Evolutionary conservation across 37 sponge, comb jelly and placozoan species (phyloP), one percentile per base, ranked within the genome.

Genomic region (Halichondria panicea): DNA sequence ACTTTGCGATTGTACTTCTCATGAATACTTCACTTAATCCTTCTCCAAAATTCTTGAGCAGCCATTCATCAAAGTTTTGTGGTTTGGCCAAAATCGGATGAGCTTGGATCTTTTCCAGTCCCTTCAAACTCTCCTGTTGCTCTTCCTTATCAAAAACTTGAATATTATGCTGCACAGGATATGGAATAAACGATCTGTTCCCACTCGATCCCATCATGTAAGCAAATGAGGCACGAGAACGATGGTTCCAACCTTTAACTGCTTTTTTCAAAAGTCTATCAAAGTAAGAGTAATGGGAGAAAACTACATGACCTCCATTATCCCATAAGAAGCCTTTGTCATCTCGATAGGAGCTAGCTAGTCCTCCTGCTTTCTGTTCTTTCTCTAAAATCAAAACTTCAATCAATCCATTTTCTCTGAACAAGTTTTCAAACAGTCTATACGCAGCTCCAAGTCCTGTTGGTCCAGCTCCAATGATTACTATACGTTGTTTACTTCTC

Each of bases 1-100:
- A 79, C 70, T 44, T 79, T 79, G 4, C 46, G 57, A 27, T 79
- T 79, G 46, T 79, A 79, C 43, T 79, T 69, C 80, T 53, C 80
- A 79, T 68, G 48, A 79, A 79, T 0, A 79, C 34, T 3, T 79
- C 37, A 35, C 80, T 59, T 8, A 79, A 35, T 25, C 80, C 80
- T 36, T 68, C 62, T 9, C 80, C 80, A 69, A 79, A 79, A 37
- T 79, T 79, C 60, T 40, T 44, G 28, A 79, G 44, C 7, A 79
- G 70, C 80, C 80, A 79, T 22, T 79, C 46, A 48, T 79, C 80
- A 69, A 79, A 79, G 48, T 79, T 79, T 33, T 19, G 46, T 3
- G 80, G 80, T 22, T 68, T 79, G 11, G 8, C 2, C 18, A 4
- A 4, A 41, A n/a, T 39, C n/a, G 80, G 60, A 22, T 74, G 60